A percentile compares a stretch with the other conserved stretches of the same genome.
Conservation (phyloP, 2,888 invertebrate genomes). For the Parasteatoda lunata region DNA sequence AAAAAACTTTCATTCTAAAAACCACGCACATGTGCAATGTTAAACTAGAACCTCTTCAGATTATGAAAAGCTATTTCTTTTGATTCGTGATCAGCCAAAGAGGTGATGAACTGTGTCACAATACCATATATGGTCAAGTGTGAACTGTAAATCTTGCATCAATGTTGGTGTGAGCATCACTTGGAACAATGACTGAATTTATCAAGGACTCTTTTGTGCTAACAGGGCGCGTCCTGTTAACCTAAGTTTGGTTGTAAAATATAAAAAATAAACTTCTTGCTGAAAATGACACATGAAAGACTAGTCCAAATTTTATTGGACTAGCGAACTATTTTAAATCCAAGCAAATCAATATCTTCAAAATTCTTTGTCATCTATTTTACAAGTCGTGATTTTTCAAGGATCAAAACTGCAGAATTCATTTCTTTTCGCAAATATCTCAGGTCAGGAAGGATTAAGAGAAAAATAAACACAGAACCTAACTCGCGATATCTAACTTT, state of each 20-base stretch:
- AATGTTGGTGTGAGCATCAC: neutral
- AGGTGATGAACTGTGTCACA: neutral
- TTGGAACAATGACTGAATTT: neutral
- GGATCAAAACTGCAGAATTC: constrained; percentile 52
- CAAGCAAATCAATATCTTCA: constrained; percentile 25
- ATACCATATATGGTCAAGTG: neutral
- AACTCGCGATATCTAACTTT: neutral
- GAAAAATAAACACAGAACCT: neutral
- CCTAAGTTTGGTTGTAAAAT: constrained; percentile 45
- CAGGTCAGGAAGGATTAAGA: constrained; percentile 30
- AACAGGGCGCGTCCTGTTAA: constrained; percentile 20
- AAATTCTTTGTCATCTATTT: constrained; percentile 33
- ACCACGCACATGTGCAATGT: constrained; percentile 23
- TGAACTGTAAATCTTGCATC: neutral
- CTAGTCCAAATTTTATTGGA: constrained; percentile 28
- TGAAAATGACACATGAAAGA: neutral
- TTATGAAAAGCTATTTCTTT: neutral
- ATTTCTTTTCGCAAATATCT: constrained; percentile 29
- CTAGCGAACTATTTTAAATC: constrained; percentile 48
- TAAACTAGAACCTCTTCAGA: neutral
- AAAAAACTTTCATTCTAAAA: neutral
- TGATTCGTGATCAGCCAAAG: neutral
- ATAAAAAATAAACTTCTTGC: constrained; percentile 1
- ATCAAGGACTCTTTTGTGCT: neutral
- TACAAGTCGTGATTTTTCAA: constrained; percentile 27